Evolutionary conservation across 2,888 invertebrate species (phyloP), one percentile per base, ranked within the genome.

Genomic region (Opisthograptis luteolata): DNA sequence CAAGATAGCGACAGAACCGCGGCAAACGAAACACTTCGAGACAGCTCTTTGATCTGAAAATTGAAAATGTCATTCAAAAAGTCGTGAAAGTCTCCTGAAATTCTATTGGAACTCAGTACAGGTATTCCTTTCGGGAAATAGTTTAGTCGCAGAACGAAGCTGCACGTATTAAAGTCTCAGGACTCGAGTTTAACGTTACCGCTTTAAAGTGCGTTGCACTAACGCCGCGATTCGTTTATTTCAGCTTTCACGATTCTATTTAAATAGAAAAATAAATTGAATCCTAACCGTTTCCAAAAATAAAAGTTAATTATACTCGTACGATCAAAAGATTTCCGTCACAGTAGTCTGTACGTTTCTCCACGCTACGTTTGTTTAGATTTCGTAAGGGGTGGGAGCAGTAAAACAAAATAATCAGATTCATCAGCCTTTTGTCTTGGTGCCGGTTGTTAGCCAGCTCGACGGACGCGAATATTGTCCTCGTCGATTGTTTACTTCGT

Each of bases 401-500:
- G 69, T 70, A 61, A 62, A 75, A 78, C 76, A 73, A 78, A 77
- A 80, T 83, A 85, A 84, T 85, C 81, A 78, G 76, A 79, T 85
- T 83, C 76, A 80, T 83, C 80, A 79, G 74, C 65, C 72, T 79
- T 84, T 84, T 85, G 81, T 85, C 80, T 81, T 79, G 76, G 63
- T 70, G 69, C 60, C 67, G 67, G 62, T 69, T 59, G 79, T 76
- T 77, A 68, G 77, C 73, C 62, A 67, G 69, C 61, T 74, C 70
- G 73, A 74, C 68, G 77, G 78, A 78, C 78, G 79, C 69, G 81
- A 73, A 75, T n/a, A n/a, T 78, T 76, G 77, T 81, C 80, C 76
- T 75, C 77, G 81, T 73, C 80, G 77, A 83, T 84, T 87, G 87
- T 88, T 88, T 87, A 84, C 88, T 87, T 89, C 89, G 88, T 88